These are phyloP conservation scores for Thyatira batis DNA, from an alignment of 2,888 invertebrate species.

Conservation along the genomic window DNA sequence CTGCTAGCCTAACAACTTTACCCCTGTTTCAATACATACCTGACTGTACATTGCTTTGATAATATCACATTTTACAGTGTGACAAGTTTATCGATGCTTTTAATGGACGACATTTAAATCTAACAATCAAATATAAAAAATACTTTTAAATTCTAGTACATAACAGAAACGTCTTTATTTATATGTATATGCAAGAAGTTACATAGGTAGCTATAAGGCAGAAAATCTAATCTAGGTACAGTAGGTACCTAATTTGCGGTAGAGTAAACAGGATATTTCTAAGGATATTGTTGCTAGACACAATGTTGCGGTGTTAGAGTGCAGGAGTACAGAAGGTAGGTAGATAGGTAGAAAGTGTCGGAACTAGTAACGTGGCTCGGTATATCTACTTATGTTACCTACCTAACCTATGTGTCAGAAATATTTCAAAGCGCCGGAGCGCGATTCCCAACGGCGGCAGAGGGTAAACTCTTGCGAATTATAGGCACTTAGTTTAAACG, in stretches of 20 bases:
- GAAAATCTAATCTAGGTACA: neutral
- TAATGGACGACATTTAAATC: conserved; percentile 2
- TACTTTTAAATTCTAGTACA: too few species aligned
- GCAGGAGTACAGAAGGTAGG: neutral
- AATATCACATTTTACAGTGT: conserved; percentile 17
- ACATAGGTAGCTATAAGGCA: neutral
- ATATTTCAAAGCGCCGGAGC: conserved; percentile 64
- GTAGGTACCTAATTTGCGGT: neutral
- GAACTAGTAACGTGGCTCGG: conserved; percentile 1
- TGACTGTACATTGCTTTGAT: conserved; percentile 16
- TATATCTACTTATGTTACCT: conserved; percentile 10
- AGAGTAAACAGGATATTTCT: neutral
- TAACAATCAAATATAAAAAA: conserved; percentile 13
- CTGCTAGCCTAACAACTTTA: conserved; percentile 37
- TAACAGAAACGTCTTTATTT: too few species aligned
- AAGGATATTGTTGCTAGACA: neutral
- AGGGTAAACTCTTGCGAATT: conserved; percentile 76
- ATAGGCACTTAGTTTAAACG: conserved; percentile 78
- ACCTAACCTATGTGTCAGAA: conserved; percentile 43
- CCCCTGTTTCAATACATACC: conserved; percentile 27
- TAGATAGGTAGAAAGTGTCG: neutral
- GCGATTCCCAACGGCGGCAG: conserved; percentile 62
- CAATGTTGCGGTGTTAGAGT: neutral
- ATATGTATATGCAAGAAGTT: neutral
- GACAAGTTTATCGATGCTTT: conserved; percentile 11